Percentiles rank a stretch among this genome's conserved stretches.
Evolutionary conservation across 2,888 invertebrate genomes (phyloP).

Genomic region (Leptarthrus brevirostris): DNA sequence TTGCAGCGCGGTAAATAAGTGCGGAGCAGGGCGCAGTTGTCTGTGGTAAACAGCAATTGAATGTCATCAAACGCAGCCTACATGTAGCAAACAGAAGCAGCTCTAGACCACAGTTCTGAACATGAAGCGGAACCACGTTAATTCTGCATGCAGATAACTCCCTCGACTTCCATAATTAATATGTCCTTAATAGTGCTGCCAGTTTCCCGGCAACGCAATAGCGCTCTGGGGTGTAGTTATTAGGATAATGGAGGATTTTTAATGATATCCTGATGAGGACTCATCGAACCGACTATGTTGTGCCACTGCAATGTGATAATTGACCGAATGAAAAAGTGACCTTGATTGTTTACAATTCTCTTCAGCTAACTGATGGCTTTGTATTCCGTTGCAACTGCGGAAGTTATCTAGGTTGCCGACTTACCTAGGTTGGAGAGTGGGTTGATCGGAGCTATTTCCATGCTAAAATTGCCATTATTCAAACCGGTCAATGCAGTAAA

Average conservation of each 20-base stretch:
- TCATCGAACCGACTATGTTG: background rate
- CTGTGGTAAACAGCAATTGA: constrained; percentile 25
- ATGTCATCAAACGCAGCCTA: constrained; percentile 6
- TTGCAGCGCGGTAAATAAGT: constrained; percentile 1
- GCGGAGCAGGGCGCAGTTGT: background rate
- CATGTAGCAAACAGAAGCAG: constrained; percentile 22
- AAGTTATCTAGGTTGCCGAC: no score
- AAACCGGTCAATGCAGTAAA: constrained; percentile 21
- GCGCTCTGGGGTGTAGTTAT: constrained; percentile 31
- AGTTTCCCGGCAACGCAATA: background rate
- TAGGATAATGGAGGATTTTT: constrained; percentile 45
- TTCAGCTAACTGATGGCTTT: no score
- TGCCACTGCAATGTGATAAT: constrained; percentile 9
- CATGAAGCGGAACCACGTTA: constrained; percentile 23
- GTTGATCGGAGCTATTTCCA: no score
- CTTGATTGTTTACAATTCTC: background rate
- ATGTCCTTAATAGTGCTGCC: constrained; percentile 32
- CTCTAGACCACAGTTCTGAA: constrained; percentile 17
- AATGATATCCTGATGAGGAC: constrained; percentile 40
- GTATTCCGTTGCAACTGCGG: no score
- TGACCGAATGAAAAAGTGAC: constrained; percentile 3
- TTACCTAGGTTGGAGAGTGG: no score
- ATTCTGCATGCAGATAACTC: constrained; percentile 39
- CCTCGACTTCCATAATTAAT: constrained; percentile 40
- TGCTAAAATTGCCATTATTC: constrained; percentile 9